Base-by-base conservation (phyloP, 2,888 invertebrate species). In the Drosophila siamana region DNA sequence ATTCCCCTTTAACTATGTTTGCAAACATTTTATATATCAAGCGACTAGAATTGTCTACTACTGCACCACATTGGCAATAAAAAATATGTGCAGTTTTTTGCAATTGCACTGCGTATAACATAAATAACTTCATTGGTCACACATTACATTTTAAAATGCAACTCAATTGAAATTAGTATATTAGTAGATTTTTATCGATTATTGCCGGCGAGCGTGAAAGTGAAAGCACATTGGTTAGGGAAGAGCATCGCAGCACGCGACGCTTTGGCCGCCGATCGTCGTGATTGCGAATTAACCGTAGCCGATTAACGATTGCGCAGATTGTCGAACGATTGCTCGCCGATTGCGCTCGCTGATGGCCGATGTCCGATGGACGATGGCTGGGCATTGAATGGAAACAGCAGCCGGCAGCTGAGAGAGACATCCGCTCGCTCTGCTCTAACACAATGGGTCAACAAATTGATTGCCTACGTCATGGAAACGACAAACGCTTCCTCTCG, bases 381-480 rank as follows among this genome's bases (percentile, higher is more conserved):
- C 46, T 55, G 69, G 16, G 43, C 57, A 65, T 44, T 74, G 76
- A 59, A 65, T 61, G 68, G 57, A 68, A 68, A 59, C 71, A 76
- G 61, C 57, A 63, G 67, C 63, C 36, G 41, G 16, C 38, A 48
- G 69, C 54, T 63, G 74, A 78, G 52, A 60, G 79, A 74, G 50
- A 78, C 46, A 61, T 75, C 74, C 74, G 74, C 11, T 44, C 74
- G 74, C 11, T 36, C 19, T 11, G 26, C 51, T 30, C 19, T 54
- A 30, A 51, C 41, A 33, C 41, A 48, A 50, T 56, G 28, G 38
- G 19, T 19, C 50, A 63, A 52, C 38, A 72, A 72, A 77, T 73
- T 63, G 63, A 57, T 50, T 63, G 62, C 44, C 55, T 59, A 72
- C 74, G 78, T 74, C 74, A 74, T 56, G 51, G 24, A 61, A 76